These are phyloP conservation scores for Aplodontia rufa DNA, from an alignment of 2,113 vertebrate species.

Conservation along the genomic window DNA sequence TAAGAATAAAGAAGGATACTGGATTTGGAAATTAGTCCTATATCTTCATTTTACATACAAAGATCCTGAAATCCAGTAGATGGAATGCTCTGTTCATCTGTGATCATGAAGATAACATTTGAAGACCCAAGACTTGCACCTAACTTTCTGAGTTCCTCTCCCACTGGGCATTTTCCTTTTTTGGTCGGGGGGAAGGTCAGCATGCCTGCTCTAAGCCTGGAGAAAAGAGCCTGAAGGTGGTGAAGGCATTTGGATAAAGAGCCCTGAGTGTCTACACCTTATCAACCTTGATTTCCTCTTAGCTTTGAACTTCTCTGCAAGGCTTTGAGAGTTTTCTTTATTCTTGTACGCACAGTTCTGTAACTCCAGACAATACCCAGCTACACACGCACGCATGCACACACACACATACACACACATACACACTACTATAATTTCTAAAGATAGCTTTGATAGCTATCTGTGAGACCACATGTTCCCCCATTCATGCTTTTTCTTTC, in stretches of 20 bases:
- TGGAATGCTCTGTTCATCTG: neutral
- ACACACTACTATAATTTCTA: constrained; percentile 53
- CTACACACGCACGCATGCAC: neutral
- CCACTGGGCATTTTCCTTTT: neutral
- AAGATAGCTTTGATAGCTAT: constrained; percentile 88
- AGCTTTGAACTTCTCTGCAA: constrained; percentile 86
- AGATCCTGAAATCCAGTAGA: neutral
- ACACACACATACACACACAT: neutral
- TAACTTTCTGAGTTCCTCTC: neutral
- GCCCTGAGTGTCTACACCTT: constrained; percentile 87
- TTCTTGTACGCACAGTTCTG: neutral
- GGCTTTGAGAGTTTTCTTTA: constrained; percentile 52
- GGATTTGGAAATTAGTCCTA: neutral
- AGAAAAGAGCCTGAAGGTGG: neutral
- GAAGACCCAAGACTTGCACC: neutral
- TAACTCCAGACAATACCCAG: constrained; percentile 36
- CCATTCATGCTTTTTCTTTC: constrained; percentile 80
- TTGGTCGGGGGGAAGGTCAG: neutral
- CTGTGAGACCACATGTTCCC: constrained; percentile 81
- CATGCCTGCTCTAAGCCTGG: neutral
- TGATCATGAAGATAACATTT: no score
- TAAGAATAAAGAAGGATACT: neutral
- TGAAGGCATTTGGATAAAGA: constrained; percentile 83
- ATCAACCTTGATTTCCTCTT: constrained; percentile 86
- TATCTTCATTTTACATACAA: neutral